phyloP scores from a whole-genome alignment of 1,140 invertebrate species.

The Holcopasites calliopsidis region DNA sequence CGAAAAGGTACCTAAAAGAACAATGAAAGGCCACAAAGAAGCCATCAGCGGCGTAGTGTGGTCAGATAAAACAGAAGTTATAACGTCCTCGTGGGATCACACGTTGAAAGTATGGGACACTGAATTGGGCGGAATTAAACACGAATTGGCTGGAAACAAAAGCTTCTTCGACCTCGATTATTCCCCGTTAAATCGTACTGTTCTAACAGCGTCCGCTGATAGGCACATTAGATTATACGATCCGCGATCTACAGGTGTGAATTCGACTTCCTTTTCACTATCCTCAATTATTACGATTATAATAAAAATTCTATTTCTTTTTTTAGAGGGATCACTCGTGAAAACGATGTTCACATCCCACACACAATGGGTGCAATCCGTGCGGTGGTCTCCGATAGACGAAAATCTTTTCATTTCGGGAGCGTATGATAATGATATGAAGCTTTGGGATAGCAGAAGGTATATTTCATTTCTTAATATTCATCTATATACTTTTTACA shows the following conservation, averaged over 20 bases:
- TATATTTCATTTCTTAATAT: conserved; percentile 62
- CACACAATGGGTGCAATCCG: conserved; percentile 93
- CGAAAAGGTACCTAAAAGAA: conserved; percentile 89
- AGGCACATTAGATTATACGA: conserved; percentile 95
- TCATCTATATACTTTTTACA: not conserved
- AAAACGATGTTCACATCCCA: conserved; percentile 95
- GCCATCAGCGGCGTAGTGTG: conserved; percentile 92
- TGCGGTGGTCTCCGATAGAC: conserved; percentile 92
- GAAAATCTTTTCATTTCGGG: conserved; percentile 96
- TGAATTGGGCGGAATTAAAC: conserved; percentile 89
- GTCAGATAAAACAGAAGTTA: conserved; percentile 87
- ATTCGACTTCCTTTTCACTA: conserved; percentile 7
- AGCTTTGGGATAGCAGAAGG: conserved; percentile 98
- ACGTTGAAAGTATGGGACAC: conserved; percentile 97
- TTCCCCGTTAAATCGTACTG: conserved; percentile 86
- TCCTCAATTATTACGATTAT: not conserved
- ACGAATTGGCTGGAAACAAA: conserved; percentile 92
- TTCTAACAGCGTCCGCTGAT: conserved; percentile 94
- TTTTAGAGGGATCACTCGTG: conserved; percentile 90
- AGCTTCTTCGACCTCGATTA: conserved; percentile 93
- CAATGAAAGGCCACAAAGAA: conserved; percentile 95
- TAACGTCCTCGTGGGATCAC: conserved; percentile 97
- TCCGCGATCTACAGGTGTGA: conserved; percentile 90
- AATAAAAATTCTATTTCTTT: conserved; percentile 61
- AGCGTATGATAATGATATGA: conserved; percentile 93